Conservation (phyloP, 2,888 invertebrate species). For the Caenorhabditis becei region DNA sequence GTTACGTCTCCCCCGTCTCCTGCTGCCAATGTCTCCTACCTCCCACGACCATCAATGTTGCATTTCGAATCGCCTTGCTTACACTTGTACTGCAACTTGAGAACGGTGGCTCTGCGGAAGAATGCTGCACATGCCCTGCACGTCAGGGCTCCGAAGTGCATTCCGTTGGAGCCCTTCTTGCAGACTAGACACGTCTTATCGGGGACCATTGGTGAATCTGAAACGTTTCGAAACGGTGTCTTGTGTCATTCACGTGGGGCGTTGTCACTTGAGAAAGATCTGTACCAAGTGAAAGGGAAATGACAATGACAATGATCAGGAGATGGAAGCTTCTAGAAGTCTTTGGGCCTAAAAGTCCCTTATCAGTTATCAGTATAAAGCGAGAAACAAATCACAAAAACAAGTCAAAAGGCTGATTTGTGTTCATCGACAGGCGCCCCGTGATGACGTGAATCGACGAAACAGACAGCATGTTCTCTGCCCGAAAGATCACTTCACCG, state of each 20-base stretch:
- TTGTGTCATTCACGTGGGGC: conserved; percentile 5
- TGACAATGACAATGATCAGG: too few species aligned
- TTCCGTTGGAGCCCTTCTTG: conserved; percentile 42
- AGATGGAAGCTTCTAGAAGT: too few species aligned
- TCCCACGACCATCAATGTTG: conserved; percentile 53
- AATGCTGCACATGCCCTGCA: conserved; percentile 61
- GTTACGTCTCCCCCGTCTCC: too few species aligned
- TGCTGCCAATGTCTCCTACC: conserved; percentile 19
- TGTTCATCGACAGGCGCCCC: conserved; percentile 24
- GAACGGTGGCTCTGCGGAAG: conserved; percentile 60
- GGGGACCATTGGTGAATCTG: conserved; percentile 18
- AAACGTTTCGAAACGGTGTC: not conserved
- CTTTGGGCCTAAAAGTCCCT: too few species aligned
- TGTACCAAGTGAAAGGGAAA: conserved; percentile 7
- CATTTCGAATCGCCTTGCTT: conserved; percentile 40
- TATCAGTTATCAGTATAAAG: too few species aligned
- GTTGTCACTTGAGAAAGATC: conserved; percentile 37
- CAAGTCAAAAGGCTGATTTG: conserved; percentile 25
- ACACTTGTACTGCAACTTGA: conserved; percentile 56
- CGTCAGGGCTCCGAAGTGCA: conserved; percentile 46
- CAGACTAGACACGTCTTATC: conserved; percentile 46
- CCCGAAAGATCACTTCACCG: conserved; percentile 12
- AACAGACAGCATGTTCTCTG: conserved; percentile 38
- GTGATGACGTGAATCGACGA: conserved; percentile 36
- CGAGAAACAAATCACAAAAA: conserved; percentile 38